Percentiles rank a stretch among this genome's conserved stretches.
Evolutionary conservation across 2,797 vertebrate genomes (phyloP).

Genomic region (Danio albolineatus): DNA sequence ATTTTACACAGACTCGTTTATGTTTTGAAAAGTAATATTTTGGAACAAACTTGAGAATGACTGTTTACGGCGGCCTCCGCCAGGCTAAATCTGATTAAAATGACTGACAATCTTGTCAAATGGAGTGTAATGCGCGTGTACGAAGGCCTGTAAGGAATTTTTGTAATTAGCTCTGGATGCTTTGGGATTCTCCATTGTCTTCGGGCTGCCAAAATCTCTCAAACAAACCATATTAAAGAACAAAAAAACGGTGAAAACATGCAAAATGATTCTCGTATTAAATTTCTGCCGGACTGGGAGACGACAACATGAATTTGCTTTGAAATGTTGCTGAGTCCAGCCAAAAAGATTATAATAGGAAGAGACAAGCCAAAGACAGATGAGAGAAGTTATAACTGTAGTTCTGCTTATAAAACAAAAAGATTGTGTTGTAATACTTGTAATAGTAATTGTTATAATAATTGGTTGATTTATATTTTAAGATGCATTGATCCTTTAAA

Average conservation of each 20-base stretch:
- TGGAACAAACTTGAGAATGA: conserved; percentile 6
- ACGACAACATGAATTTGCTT: neutral
- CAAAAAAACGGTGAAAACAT: neutral
- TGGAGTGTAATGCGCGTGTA: neutral
- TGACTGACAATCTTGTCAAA: conserved; percentile 41
- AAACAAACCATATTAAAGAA: conserved; percentile 5
- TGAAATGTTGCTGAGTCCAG: neutral
- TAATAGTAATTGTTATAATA: no score
- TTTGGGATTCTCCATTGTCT: neutral
- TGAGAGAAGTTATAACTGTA: neutral
- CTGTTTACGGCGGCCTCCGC: conserved; percentile 6
- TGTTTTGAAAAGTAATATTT: conserved; percentile 22
- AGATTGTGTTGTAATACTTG: neutral
- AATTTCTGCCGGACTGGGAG: neutral
- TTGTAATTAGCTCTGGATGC: conserved; percentile 19
- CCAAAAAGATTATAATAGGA: neutral
- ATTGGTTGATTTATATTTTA: no score
- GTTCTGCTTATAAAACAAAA: neutral
- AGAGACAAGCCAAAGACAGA: neutral
- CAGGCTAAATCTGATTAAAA: conserved; percentile 15
- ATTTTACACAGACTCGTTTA: neutral
- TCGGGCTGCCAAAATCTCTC: conserved; percentile 17
- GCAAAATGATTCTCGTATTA: neutral
- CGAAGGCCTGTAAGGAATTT: neutral
- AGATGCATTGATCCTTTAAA: no score